Base-by-base conservation (phyloP, 2,113 vertebrate species). In the Periophthalmus modestus region DNA sequence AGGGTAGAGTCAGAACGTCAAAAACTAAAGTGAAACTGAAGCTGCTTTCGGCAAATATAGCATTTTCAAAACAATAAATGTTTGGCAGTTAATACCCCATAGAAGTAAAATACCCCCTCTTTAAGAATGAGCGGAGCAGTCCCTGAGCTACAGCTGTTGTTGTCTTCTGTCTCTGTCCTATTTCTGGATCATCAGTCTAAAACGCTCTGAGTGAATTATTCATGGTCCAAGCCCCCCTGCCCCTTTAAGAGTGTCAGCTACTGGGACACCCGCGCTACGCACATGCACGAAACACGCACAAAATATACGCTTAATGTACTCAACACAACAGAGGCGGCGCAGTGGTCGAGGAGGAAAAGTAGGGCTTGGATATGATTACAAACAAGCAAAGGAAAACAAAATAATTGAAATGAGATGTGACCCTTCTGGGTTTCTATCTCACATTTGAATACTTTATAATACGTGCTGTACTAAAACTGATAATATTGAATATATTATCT, bases 121-220 rank as follows among this genome's bases (percentile, higher is more conserved):
- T 65, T 2, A 39, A 21, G 19, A 65, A n/a, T 19, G 34, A 65
- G 24, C 7, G 1, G 34, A 39, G 18, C 28, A 6, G 7, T 73
- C 34, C 73, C 23, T 39, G 0, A 59, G 83, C 48, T 73, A 71
- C 62, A 24, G 39, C 52, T 78, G 72, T 73, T 77, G 85, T 83
- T 78, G 28, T 77, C 43, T 63, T 52, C 79, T 77, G 24, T 47
- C 77, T 79, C 65, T 81, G 84, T 82, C 84, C 84, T 89, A 85
- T 87, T 91, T 87, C 87, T 81, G 83, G 81, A 86, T 90, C 80
- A 82, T 84, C 85, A 80, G 72, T 81, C 75, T 90, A 83, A 88
- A 88, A 88, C 23, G 39, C 66, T 71, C 68, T 72, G 79, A 16
- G 69, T 92, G 80, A 90, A 91, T 90, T 89, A 84, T 89, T 82